Base-by-base conservation (phyloP, 2,888 invertebrate species). In the Polyommatus iphigenia region DNA sequence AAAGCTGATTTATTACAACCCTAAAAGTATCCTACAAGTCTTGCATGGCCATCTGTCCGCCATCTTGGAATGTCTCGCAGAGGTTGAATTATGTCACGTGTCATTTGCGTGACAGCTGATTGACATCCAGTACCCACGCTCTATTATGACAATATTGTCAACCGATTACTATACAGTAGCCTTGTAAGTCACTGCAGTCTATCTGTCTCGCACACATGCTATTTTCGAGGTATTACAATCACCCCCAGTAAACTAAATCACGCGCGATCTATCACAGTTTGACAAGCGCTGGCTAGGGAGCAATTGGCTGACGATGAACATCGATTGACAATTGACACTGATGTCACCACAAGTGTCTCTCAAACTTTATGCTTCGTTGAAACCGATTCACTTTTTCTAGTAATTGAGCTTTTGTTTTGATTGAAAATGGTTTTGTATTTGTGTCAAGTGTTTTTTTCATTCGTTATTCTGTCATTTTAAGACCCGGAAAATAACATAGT, bases 211-310 rank as follows among this genome's bases (percentile, higher is more conserved):
- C 41, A 2, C 41, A 36, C 6, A 36, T 41, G 10, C 41, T 41
- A 2, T 2, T 10, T 41, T 10, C 41, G 41, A 41, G 41, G 10
- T 41, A 41, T 50, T 0, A 50, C 3, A 54, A 46, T 13, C 10
- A 3, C 10, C 46, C 41, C 10, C 46, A 54, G 54, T 59, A 59
- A 59, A n/a, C 59, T 59, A 8, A 59, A n/a, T n/a, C 20, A 59
- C n/a, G 59, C 32, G 18, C 67, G 2, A 32, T 62, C 78, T n/a
- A 32, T 77, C 71, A 78, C 72, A 82, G 79, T 85, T 88, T 86
- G 87, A 84, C 81, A 84, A 83, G 80, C 85, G 32, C 81, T 80
- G 78, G 71, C 76, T 71, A 72, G 79, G 76, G 78, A 79, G 59
- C 80, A 80, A 81, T 83, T 83, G 82, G 80, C 79, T 78, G 79